phyloP scores from a whole-genome alignment of 1,140 invertebrate species.

The Neodiprion fabricii region DNA sequence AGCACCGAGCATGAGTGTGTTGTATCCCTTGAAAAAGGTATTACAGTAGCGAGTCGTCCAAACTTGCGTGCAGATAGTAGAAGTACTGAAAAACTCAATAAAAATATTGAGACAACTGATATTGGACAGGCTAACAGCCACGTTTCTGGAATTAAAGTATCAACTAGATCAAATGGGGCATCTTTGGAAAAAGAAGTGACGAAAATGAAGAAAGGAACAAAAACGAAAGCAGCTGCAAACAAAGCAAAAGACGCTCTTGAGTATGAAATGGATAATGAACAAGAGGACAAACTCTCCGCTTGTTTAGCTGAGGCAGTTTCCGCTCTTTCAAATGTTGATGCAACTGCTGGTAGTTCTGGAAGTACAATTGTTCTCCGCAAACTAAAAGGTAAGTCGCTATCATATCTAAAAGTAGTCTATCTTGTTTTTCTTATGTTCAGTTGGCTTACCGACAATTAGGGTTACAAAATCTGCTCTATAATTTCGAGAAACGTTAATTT shows the following conservation, averaged over 20 bases:
- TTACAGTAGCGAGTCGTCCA: constrained; percentile 27
- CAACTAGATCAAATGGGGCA: constrained; percentile 42
- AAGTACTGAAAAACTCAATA: constrained; percentile 31
- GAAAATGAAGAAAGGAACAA: constrained; percentile 45
- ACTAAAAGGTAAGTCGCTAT: constrained; percentile 41
- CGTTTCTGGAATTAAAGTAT: constrained; percentile 36
- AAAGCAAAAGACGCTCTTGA: constrained; percentile 34
- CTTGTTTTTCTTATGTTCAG: not conserved
- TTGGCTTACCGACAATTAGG: not conserved
- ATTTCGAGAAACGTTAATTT: constrained; percentile 1
- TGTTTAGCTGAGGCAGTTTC: constrained; percentile 56
- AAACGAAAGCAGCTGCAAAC: constrained; percentile 35
- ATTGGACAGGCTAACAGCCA: constrained; percentile 21
- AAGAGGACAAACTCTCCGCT: constrained; percentile 50
- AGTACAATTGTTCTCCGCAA: constrained; percentile 44
- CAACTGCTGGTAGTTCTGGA: constrained; percentile 29
- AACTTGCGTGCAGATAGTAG: constrained; percentile 32
- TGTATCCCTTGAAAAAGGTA: constrained; percentile 43
- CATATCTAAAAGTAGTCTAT: not conserved
- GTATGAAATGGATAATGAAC: constrained; percentile 35
- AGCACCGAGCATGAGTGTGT: constrained; percentile 30
- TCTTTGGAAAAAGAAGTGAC: constrained; percentile 29
- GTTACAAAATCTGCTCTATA: constrained; percentile 1
- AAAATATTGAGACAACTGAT: constrained; percentile 26
- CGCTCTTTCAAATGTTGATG: constrained; percentile 48